These are phyloP conservation scores for Eristalinus aeneus DNA, from an alignment of 2,888 invertebrate genomes.

Conservation along the genomic window DNA sequence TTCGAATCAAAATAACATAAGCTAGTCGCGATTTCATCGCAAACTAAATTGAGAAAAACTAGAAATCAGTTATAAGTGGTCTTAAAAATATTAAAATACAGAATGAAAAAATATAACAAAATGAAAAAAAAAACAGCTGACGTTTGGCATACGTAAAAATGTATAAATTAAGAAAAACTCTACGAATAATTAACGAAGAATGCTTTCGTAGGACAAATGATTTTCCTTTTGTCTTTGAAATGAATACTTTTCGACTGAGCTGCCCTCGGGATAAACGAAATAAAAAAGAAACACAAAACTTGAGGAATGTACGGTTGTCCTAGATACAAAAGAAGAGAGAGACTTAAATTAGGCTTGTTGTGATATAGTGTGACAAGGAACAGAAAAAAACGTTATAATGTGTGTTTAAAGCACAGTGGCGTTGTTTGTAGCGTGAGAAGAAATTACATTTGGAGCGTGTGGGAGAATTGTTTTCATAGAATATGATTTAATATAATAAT, in stretches of 20 bases:
- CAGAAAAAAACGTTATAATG: slow-evolving; percentile 2
- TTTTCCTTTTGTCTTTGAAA: background rate
- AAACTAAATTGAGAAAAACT: background rate
- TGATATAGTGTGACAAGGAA: background rate
- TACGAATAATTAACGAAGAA: slow-evolving; percentile 49
- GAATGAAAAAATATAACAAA: background rate
- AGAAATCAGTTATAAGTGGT: background rate
- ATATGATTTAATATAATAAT: too few relatives aligned
- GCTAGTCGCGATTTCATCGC: slow-evolving; percentile 51
- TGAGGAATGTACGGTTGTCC: slow-evolving; percentile 55
- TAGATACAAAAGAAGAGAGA: slow-evolving; percentile 24
- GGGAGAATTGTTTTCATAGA: too few relatives aligned
- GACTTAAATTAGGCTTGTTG: background rate
- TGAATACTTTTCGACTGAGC: slow-evolving; percentile 60
- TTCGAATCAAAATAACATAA: slow-evolving; percentile 59
- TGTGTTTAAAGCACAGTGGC: too few relatives aligned
- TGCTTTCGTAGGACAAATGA: slow-evolving; percentile 39
- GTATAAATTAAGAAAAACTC: slow-evolving; percentile 40
- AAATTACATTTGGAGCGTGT: too few relatives aligned
- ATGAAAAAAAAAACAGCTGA: slow-evolving; percentile 10
- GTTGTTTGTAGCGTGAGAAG: too few relatives aligned
- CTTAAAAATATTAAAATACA: background rate
- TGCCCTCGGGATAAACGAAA: slow-evolving; percentile 56
- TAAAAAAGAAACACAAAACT: slow-evolving; percentile 19
- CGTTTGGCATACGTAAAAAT: slow-evolving; percentile 18